phyloP scores from a whole-genome alignment of 1,140 invertebrate species.

The Diachasmimorpha longicaudata region DNA sequence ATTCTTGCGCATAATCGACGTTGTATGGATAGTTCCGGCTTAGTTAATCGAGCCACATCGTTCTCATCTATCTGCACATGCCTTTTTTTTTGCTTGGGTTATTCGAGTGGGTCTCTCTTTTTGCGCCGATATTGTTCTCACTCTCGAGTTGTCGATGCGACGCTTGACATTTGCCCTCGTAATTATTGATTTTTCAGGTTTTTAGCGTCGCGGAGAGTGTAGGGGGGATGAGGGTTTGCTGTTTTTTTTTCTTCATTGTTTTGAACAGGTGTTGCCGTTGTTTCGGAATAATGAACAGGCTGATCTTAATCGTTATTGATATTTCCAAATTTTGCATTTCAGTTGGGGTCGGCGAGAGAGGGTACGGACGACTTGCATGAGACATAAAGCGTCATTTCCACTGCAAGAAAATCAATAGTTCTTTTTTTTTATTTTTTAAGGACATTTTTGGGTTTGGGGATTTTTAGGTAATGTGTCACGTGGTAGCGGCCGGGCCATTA shows the following conservation, averaged over 20 bases:
- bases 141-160: not conserved
- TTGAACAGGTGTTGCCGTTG: not conserved
- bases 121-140: not conserved
- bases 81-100: not conserved
- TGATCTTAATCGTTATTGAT: not conserved
- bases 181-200: not conserved
- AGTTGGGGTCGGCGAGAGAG: too few species aligned
- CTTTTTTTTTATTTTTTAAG: not conserved
- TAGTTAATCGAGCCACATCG: not conserved
- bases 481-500: not conserved
- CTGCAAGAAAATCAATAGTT: not conserved
- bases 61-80: constrained; percentile 1
- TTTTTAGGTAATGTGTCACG: not conserved
- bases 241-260: not conserved
- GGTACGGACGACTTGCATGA: too few species aligned
- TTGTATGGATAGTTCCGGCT: not conserved
- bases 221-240: not conserved
- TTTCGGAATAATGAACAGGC: not conserved
- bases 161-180: constrained; percentile 8
- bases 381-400: not conserved
- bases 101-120: not conserved
- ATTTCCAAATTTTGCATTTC: not conserved
- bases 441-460: not conserved
- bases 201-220: not conserved
- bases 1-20: constrained; percentile 29